Evolutionary conservation across 2,797 vertebrate genomes (phyloP).

Genomic region (Melopsittacus undulatus): DNA sequence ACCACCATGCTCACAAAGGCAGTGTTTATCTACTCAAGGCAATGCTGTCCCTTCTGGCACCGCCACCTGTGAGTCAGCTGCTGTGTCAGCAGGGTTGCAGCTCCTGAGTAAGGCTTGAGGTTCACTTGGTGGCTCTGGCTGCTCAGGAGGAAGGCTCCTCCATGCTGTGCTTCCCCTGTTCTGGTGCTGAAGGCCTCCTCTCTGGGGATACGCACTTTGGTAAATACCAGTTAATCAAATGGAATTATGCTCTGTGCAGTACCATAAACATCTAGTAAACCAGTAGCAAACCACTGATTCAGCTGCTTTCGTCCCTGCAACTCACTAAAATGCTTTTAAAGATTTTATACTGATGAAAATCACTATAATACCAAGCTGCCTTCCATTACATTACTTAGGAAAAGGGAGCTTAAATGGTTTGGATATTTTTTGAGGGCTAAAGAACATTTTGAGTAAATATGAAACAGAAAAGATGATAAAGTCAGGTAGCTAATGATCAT

Average conservation of each 20-base stretch:
- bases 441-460: background rate
- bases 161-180: background rate
- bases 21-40: background rate
- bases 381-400: background rate
- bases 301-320: background rate
- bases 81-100: background rate
- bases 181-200: background rate
- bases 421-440: background rate
- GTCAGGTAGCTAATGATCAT: background rate
- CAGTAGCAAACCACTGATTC: background rate
- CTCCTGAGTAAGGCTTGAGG: background rate
- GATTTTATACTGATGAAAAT: constrained; percentile 3
- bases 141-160: background rate
- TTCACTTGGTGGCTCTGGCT: background rate
- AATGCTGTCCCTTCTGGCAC: background rate
- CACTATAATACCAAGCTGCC: background rate
- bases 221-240: background rate
- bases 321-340: background rate
- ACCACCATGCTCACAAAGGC: background rate
- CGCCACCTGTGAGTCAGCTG: background rate
- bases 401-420: background rate
- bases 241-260: background rate
- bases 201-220: background rate
- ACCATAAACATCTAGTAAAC: background rate
- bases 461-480: background rate